Conservation (phyloP, 2,797 vertebrate genomes). For the Fistularia tabacaria region DNA sequence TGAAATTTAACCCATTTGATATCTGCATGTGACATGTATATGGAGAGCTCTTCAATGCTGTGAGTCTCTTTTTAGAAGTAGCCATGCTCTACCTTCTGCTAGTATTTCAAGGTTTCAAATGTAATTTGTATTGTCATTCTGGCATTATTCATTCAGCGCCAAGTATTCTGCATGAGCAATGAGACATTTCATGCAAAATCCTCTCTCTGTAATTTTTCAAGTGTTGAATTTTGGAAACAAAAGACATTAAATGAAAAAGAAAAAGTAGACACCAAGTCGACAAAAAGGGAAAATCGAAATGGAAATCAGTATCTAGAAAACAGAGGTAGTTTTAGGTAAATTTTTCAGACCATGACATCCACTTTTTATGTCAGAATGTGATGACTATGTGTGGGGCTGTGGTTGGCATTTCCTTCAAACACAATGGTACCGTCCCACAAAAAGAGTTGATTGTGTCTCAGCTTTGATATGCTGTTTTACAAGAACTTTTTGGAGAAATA, state of each 20-base stretch:
- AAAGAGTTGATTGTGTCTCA: too few species aligned
- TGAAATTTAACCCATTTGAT: constrained; percentile 37
- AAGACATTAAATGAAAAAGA: constrained; percentile 25
- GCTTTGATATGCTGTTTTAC: too few species aligned
- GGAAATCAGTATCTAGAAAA: constrained; percentile 28
- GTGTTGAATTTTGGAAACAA: constrained; percentile 36
- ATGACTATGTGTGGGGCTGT: too few species aligned
- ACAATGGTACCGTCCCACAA: too few species aligned
- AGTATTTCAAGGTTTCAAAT: constrained; percentile 51
- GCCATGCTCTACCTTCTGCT: constrained; percentile 43
- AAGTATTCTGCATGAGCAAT: constrained; percentile 8
- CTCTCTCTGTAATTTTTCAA: constrained; percentile 39
- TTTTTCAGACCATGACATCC: constrained; percentile 11
- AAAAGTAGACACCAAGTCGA: too few species aligned
- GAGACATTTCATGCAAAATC: constrained; percentile 35
- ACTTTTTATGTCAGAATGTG: too few species aligned
- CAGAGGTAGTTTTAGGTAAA: background rate
- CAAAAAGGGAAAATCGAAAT: constrained; percentile 29
- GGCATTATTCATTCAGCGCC: constrained; percentile 45
- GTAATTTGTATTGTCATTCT: constrained; percentile 50
- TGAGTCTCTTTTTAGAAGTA: constrained; percentile 51
- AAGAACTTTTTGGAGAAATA: too few species aligned
- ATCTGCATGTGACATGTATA: constrained; percentile 34
- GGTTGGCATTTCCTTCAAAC: too few species aligned
- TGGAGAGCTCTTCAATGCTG: constrained; percentile 47